A percentile compares a stretch with the other conserved stretches of the same genome.
Conservation (phyloP, 1,140 invertebrate species). For the Scaptodrosophila lebanonensis region DNA sequence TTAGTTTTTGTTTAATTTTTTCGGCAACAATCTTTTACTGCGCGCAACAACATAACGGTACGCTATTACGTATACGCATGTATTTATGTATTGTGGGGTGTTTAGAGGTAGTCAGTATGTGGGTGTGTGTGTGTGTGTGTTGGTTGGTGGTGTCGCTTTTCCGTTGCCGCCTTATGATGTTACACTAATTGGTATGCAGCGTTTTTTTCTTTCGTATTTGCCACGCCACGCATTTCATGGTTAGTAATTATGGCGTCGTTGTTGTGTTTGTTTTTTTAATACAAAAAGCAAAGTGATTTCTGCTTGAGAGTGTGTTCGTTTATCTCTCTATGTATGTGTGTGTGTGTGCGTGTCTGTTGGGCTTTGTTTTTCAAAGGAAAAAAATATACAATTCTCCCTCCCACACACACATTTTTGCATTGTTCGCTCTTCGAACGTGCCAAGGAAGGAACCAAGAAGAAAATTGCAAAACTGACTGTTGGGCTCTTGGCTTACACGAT, state of each 20-base stretch:
- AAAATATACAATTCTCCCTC: no score
- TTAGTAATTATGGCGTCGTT: slow-evolving; percentile 53
- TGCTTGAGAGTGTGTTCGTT: slow-evolving; percentile 18
- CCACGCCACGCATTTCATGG: slow-evolving; percentile 37
- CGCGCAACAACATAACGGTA: slow-evolving; percentile 47
- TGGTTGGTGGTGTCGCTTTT: background rate
- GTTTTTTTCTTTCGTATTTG: slow-evolving; percentile 31
- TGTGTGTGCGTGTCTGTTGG: slow-evolving; percentile 8
- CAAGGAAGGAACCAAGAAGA: no score
- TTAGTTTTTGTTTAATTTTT: slow-evolving; percentile 22
- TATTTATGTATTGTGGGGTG: background rate
- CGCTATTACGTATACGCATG: slow-evolving; percentile 53
- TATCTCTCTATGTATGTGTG: slow-evolving; percentile 1
- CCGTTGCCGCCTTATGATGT: slow-evolving; percentile 39
- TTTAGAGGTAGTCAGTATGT: background rate
- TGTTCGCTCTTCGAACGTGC: no score
- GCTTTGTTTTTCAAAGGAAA: slow-evolving; percentile 7
- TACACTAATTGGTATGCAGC: slow-evolving; percentile 54
- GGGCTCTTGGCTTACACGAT: no score
- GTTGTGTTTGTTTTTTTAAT: no score
- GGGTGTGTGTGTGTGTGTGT: slow-evolving; percentile 3
- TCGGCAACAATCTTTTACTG: slow-evolving; percentile 23
- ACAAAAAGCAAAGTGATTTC: slow-evolving; percentile 24
- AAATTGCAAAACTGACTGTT: slow-evolving; percentile 22
- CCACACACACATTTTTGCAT: slow-evolving; percentile 40